Evolutionary conservation across 2,113 vertebrate genomes (phyloP), one percentile per base, ranked within the genome.

Genomic region (Lophura nycthemera): DNA sequence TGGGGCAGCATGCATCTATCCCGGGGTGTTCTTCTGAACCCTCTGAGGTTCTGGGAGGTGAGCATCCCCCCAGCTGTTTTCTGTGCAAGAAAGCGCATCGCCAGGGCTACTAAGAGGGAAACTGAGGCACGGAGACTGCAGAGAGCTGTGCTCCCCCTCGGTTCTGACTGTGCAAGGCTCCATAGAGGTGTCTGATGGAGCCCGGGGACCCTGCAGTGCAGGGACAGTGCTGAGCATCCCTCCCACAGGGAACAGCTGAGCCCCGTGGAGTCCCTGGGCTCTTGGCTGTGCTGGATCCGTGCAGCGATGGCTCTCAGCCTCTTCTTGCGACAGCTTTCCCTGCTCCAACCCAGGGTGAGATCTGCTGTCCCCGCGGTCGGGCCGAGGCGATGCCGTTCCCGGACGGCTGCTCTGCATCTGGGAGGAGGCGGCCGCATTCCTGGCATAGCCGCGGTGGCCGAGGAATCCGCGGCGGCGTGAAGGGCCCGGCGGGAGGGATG

Each of bases 331-430:
- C 30, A 34, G 32, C 63, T 87, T 52, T 72, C 73, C 43, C 66
- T 24, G 32, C 66, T 32, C 67, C 7, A 9, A 11, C 11, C 5
- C 19, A 13, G 50, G 27, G 6, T 8, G 34, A 27, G 70, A 12
- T 69, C 14, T 34, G 45, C 45, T 30, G 11, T 14, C 24, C 15
- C 32, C 0, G 0, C 0, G 4, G 70, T 60, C 29, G 1, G 3
- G 32, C 43, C 0, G 3, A 25, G 79, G 40, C 6, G 8, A 56
- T 0, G 18, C 56, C 65, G 94, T 71, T 65, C 64, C 72, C 1
- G 56, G 90, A 92, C 95, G 94, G 96, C 95, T 96, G 96, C 71
- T 88, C 92, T 96, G 56, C 90, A 94, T 96, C 92, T 95, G 76
- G 84, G 92, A 94, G 95, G 96, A 89, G 90, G 88, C 90, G 4